Conservation (phyloP, 2,797 vertebrate species). For the Parambassis ranga region DNA sequence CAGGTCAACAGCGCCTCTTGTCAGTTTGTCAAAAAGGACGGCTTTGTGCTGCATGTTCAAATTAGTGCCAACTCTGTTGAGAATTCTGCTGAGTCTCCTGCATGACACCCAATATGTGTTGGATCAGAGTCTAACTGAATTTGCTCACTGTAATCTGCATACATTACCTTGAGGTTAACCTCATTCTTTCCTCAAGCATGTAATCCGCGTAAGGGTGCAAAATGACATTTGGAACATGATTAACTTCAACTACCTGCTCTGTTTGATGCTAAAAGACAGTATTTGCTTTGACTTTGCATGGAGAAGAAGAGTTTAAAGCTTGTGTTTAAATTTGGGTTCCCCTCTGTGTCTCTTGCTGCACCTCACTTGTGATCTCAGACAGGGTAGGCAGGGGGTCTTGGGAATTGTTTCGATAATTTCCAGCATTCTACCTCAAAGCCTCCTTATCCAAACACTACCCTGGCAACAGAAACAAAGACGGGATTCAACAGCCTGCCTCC, state of each 20-base stretch:
- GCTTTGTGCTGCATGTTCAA: constrained; percentile 49
- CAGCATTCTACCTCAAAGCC: constrained; percentile 67
- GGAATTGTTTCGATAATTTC: constrained; percentile 71
- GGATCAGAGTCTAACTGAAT: constrained; percentile 64
- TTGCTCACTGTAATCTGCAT: constrained; percentile 57
- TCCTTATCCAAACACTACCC: constrained; percentile 72
- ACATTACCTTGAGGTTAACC: constrained; percentile 56
- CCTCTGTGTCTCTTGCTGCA: neutral
- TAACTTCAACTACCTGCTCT: constrained; percentile 34
- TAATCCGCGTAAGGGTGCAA: constrained; percentile 55
- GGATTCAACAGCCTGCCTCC: constrained; percentile 67
- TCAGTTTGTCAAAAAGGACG: constrained; percentile 29
- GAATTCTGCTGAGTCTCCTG: constrained; percentile 38
- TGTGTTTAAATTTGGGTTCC: neutral
- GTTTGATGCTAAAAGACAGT: constrained; percentile 2
- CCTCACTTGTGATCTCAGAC: constrained; percentile 44
- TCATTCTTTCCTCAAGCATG: constrained; percentile 64
- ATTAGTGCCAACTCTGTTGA: constrained; percentile 45
- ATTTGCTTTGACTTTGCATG: constrained; percentile 22
- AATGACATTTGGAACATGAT: constrained; percentile 54
- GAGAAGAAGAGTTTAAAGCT: neutral
- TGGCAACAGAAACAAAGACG: constrained; percentile 77
- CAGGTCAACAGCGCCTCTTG: constrained; percentile 58
- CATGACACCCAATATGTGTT: constrained; percentile 63
- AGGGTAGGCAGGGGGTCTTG: constrained; percentile 54